Percentiles rank a stretch among this genome's conserved stretches.
Conservation (phyloP, 2,113 vertebrate genomes). For the Mirounga angustirostris region DNA sequence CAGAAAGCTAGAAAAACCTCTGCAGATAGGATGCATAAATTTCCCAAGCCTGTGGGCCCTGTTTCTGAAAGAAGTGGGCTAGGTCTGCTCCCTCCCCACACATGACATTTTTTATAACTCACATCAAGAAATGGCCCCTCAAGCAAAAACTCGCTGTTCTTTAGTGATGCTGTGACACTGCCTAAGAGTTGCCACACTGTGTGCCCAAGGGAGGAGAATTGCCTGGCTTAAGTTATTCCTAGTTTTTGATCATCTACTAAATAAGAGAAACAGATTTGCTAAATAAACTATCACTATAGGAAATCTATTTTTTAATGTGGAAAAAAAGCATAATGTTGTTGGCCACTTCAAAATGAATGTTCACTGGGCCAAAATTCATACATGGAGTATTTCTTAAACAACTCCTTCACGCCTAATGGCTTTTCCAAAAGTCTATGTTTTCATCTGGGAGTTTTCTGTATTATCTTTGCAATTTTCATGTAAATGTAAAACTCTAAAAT, state of each 20-base stretch:
- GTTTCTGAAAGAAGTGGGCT: background rate
- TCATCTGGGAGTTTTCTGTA: background rate
- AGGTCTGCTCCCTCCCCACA: background rate
- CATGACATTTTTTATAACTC: slow-evolving; percentile 26
- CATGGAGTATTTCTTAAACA: slow-evolving; percentile 26
- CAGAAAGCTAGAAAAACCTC: slow-evolving; percentile 51
- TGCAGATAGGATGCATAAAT: background rate
- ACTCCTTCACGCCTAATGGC: background rate
- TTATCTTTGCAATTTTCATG: background rate
- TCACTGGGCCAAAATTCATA: slow-evolving; percentile 3
- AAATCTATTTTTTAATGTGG: slow-evolving; percentile 26
- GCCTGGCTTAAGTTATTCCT: background rate
- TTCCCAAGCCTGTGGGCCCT: background rate
- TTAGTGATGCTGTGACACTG: background rate
- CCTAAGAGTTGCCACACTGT: slow-evolving; percentile 30
- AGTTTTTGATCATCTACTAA: slow-evolving; percentile 33
- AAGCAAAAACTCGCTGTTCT: background rate
- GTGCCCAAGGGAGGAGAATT: background rate
- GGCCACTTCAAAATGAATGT: background rate
- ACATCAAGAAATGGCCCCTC: background rate
- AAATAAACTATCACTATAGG: slow-evolving; percentile 26
- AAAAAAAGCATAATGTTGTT: background rate
- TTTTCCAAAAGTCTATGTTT: slow-evolving; percentile 1
- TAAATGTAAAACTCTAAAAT: background rate
- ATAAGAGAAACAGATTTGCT: slow-evolving; percentile 8